Conservation (phyloP, 1,140 invertebrate genomes). For the Copidosoma floridanum region DNA sequence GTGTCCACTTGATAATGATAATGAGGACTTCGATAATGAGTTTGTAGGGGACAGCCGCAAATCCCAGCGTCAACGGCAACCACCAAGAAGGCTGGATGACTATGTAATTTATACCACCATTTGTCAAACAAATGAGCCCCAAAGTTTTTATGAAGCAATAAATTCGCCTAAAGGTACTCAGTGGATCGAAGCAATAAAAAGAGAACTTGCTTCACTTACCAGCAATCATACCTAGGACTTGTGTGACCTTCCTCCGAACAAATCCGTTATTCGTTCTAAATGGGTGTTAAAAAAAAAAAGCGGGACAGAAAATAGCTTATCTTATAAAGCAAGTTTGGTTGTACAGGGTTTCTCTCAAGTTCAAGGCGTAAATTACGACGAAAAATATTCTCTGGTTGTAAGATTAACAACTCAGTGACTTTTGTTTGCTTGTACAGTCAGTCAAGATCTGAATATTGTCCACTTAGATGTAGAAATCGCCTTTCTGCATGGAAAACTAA, state of each 20-base stretch:
- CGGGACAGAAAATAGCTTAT: conserved; percentile 11
- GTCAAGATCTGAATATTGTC: not conserved
- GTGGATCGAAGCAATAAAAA: not conserved
- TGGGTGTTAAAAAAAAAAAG: conserved; percentile 30
- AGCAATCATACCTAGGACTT: not conserved
- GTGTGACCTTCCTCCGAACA: not conserved
- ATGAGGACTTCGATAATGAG: not conserved
- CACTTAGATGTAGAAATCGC: conserved; percentile 43
- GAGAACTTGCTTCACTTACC: not conserved
- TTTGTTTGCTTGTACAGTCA: not conserved
- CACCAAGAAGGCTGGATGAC: not conserved
- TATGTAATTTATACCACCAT: not conserved
- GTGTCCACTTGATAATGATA: not conserved
- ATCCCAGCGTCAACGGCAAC: not conserved
- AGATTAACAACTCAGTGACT: conserved; percentile 11
- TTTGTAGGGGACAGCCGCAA: not conserved
- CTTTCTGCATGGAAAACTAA: conserved; percentile 42
- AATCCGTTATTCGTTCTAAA: conserved; percentile 22
- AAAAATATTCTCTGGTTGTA: conserved; percentile 6
- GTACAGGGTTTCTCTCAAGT: conserved; percentile 10
- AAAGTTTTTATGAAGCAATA: not conserved
- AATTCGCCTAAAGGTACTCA: not conserved
- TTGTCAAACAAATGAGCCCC: not conserved
- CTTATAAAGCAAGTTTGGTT: conserved; percentile 19
- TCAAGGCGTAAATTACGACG: conserved; percentile 23